Base-by-base conservation (phyloP, 2,797 vertebrate species). In the Phaenicophaeus curvirostris region DNA sequence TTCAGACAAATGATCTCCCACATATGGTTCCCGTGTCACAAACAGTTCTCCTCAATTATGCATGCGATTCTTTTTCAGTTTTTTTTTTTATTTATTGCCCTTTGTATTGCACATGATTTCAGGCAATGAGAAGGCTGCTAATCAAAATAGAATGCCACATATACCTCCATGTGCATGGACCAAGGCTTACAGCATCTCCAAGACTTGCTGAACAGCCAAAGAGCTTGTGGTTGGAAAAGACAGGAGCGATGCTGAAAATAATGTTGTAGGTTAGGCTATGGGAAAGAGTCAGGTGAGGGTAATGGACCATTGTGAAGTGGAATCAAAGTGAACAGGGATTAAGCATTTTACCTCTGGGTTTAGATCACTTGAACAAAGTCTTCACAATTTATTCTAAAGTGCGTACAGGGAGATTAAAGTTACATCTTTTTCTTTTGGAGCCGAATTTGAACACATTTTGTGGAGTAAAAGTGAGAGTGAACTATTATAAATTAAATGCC, bases 1-100 rank as follows among this genome's bases (percentile, higher is more conserved):
- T 85, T 95, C 59, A 92, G 84, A 87, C 72, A 95, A 85, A 85
- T 89, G 92, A 95, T 91, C 31, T 75, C 59, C 33, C 75, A 83
- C 92, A 92, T 73, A 71, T 79, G 94, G 84, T 74, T 90, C 55
- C 71, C 0, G 0, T 75, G 75, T 89, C 84, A 92, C 67, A 79
- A 28, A 74, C 81, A 69, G 81, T 37, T 89, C 81, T 90, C 71
- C 71, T 68, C 80, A 87, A 13, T 24, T 42, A 55, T 30, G 53
- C 58, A 66, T 66, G 69, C 69, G 84, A 42, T 61, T 65, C 1
- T 82, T 91, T 44, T 62, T 28, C 50, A 75, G 58, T 18, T 44
- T 51, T 27, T 25, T 51, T 44, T 53, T 30, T 85, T 63, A 24
- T 63, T 82, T 59, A 19, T 65, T 94, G 55, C 19, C 31, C 20